Percentiles rank a stretch among this genome's conserved stretches.
phyloP scores from a whole-genome alignment of 2,888 invertebrate genomes.

The Rhimphoctona megacephalus region DNA sequence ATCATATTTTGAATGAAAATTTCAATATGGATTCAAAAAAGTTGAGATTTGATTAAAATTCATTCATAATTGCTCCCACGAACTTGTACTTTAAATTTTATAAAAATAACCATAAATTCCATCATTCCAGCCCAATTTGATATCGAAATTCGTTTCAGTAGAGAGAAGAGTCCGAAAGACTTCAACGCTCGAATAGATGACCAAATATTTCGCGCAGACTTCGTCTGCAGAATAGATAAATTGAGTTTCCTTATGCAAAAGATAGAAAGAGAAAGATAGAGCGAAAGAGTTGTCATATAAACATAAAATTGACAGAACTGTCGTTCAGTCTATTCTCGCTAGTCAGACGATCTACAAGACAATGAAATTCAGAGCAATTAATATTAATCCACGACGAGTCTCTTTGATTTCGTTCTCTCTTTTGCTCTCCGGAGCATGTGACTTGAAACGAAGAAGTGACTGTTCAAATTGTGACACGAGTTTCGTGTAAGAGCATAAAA shows the following conservation, averaged over 20 bases:
- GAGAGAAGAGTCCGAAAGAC: constrained; percentile 8
- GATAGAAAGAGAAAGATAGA: too few species aligned
- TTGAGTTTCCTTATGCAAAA: neutral
- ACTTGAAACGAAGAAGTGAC: neutral
- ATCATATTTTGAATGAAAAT: neutral
- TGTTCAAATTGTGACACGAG: constrained; percentile 8
- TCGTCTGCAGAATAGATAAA: neutral
- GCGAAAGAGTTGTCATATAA: constrained; percentile 32
- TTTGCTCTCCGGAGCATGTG: neutral
- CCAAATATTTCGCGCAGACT: neutral
- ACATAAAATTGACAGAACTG: constrained; percentile 6
- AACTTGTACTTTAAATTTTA: neutral
- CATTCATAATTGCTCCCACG: neutral
- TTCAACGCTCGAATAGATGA: neutral
- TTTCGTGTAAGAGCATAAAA: constrained; percentile 8
- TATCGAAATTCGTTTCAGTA: neutral
- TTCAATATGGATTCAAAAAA: neutral
- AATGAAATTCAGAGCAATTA: constrained; percentile 33
- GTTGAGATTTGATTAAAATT: neutral
- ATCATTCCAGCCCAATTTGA: neutral
- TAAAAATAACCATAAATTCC: too few species aligned
- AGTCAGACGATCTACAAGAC: constrained; percentile 12
- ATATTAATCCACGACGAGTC: constrained; percentile 21
- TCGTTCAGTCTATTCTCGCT: constrained; percentile 26
- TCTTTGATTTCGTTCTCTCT: neutral